Percentiles rank a stretch among this genome's conserved stretches.
phyloP scores from a whole-genome alignment of 2,888 invertebrate species.

The Dicycla oo region DNA sequence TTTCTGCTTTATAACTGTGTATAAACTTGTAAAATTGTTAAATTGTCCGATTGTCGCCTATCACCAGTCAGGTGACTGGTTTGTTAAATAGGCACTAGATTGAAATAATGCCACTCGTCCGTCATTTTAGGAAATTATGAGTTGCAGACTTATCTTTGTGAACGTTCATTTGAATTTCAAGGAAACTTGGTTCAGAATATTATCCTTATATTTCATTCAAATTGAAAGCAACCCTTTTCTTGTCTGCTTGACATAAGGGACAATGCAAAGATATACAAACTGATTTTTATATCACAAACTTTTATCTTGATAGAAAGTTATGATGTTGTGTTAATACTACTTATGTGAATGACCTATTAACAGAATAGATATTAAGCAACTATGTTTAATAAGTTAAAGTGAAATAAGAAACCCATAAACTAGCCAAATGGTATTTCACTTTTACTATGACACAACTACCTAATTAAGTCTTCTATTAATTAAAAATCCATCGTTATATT shows the following conservation, averaged over 20 bases:
- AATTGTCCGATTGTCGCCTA: background rate
- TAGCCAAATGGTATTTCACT: slow-evolving; percentile 5
- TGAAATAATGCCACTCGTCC: too few relatives aligned
- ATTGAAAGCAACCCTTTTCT: slow-evolving; percentile 1
- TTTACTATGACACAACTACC: slow-evolving; percentile 51
- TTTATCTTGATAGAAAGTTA: slow-evolving; percentile 4
- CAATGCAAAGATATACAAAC: background rate
- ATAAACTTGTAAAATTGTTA: background rate
- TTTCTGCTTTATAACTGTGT: too few relatives aligned
- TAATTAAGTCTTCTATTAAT: slow-evolving; percentile 70
- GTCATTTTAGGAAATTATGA: background rate
- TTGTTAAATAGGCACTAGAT: background rate
- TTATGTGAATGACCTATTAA: slow-evolving; percentile 2
- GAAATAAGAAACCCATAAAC: slow-evolving; percentile 48
- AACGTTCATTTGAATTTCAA: background rate
- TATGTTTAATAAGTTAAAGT: slow-evolving; percentile 25
- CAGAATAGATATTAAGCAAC: background rate
- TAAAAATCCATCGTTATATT: slow-evolving; percentile 63
- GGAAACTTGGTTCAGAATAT: background rate
- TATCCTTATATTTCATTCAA: background rate
- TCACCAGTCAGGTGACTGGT: background rate
- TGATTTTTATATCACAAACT: background rate
- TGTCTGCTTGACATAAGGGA: background rate
- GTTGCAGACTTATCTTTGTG: slow-evolving; percentile 11
- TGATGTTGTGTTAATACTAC: background rate